phyloP scores from a whole-genome alignment of 2,888 invertebrate genomes.

The Priocnemis perturbator region DNA sequence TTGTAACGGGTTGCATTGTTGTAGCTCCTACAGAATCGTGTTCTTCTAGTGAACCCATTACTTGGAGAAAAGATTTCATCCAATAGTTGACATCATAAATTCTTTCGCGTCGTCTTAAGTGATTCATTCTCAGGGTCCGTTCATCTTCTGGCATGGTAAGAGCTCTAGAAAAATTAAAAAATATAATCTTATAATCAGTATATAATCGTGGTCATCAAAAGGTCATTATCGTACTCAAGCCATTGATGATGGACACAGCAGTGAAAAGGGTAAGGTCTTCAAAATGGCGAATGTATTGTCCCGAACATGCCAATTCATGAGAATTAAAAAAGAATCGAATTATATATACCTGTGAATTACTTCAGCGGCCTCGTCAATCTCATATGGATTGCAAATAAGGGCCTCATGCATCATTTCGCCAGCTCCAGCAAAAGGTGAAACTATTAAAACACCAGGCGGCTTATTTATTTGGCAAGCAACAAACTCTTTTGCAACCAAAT shows the following conservation, averaged over 20 bases:
- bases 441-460: conserved; percentile 89
- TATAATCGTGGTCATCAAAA: too few species aligned
- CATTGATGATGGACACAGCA: too few species aligned
- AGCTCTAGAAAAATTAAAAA: conserved; percentile 77
- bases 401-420: conserved; percentile 97
- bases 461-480: conserved; percentile 93
- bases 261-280: too few species aligned
- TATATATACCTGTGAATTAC: conserved; percentile 83
- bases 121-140: conserved; percentile 89
- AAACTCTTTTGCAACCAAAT: conserved; percentile 94
- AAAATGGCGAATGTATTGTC: too few species aligned
- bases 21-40: conserved; percentile 89
- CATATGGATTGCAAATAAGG: conserved; percentile 91
- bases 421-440: conserved; percentile 94
- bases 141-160: conserved; percentile 94
- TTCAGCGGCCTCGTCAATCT: conserved; percentile 91
- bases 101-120: conserved; percentile 87
- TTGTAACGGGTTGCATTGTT: conserved; percentile 91
- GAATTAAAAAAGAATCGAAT: neutral
- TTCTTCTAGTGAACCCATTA: conserved; percentile 89
- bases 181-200: too few species aligned
- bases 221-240: too few species aligned
- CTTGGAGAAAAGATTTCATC: conserved; percentile 92
- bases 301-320: neutral
- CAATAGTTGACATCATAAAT: conserved; percentile 91